phyloP scores from a whole-genome alignment of 2,113 vertebrate species.

The Arothron firmamentum region DNA sequence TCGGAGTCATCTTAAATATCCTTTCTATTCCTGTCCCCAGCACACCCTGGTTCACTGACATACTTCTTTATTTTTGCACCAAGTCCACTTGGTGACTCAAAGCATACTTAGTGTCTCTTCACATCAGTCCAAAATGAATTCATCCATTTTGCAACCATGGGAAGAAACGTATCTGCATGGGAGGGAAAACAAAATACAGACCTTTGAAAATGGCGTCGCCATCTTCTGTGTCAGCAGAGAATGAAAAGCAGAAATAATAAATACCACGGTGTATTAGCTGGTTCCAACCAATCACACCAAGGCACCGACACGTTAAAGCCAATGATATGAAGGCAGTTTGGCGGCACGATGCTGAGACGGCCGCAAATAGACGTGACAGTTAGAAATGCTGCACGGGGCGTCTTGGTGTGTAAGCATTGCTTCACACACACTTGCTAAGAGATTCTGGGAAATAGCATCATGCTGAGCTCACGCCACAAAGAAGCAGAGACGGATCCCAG shows the following conservation, averaged over 20 bases:
- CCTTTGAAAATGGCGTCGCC: background rate
- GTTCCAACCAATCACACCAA: constrained; percentile 16
- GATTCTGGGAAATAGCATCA: constrained; percentile 27
- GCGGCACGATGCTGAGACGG: background rate
- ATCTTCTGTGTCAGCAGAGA: background rate
- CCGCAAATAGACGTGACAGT: constrained; percentile 43
- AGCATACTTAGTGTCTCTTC: background rate
- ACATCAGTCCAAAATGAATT: background rate
- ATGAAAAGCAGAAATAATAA: constrained; percentile 7
- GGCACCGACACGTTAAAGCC: constrained; percentile 2
- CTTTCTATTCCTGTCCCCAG: constrained; percentile 42
- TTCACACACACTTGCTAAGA: constrained; percentile 14
- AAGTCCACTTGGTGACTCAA: background rate
- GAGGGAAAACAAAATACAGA: background rate
- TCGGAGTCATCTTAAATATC: constrained; percentile 29
- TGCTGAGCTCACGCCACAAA: constrained; percentile 45
- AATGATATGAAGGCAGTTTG: constrained; percentile 10
- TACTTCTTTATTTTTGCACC: constrained; percentile 20
- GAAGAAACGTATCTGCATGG: too few relatives aligned
- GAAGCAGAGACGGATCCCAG: constrained; percentile 20
- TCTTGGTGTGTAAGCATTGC: too few relatives aligned
- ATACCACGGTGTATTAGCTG: constrained; percentile 1
- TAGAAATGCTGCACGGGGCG: too few relatives aligned
- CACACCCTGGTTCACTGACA: constrained; percentile 38
- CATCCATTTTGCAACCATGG: background rate